phyloP scores from a whole-genome alignment of 92 coral and sea anemone genomes.

The Bergia puertoricense region DNA sequence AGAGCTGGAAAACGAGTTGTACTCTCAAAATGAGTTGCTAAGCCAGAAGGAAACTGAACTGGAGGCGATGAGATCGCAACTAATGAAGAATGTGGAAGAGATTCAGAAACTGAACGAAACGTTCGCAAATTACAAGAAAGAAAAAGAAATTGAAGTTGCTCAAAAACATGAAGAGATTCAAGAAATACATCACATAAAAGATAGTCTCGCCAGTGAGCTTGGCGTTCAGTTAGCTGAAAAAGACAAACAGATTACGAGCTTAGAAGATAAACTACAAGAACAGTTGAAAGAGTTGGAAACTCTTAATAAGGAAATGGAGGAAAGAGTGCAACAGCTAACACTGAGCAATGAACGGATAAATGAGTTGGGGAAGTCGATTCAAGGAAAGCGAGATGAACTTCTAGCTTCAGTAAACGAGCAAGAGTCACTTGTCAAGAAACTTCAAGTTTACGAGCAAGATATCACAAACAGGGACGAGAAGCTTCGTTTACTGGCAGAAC shows the following conservation, averaged over 20 bases:
- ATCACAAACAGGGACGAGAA: background rate
- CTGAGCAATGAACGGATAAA: constrained; percentile 12
- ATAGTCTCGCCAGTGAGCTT: constrained; percentile 51
- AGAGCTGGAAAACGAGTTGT: constrained; percentile 54
- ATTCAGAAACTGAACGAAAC: background rate
- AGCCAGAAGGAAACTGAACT: constrained; percentile 45
- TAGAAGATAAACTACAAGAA: constrained; percentile 19
- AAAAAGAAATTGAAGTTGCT: constrained; percentile 54
- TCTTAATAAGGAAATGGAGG: constrained; percentile 18
- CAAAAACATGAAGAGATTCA: constrained; percentile 60
- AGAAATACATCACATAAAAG: constrained; percentile 50
- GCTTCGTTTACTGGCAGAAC: background rate
- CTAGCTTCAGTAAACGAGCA: background rate
- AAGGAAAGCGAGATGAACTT: background rate
- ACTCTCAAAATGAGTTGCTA: constrained; percentile 44
- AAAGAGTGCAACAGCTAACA: background rate
- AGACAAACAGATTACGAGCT: constrained; percentile 28
- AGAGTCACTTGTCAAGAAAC: background rate
- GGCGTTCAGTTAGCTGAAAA: constrained; percentile 46
- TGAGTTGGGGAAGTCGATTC: constrained; percentile 26
- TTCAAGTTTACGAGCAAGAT: background rate
- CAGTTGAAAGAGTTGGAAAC: constrained; percentile 17
- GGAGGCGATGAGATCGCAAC: constrained; percentile 26
- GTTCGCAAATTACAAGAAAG: background rate
- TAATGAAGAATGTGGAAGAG: constrained; percentile 5